Conservation (phyloP, 2,113 vertebrate species). For the Calonectris borealis region DNA sequence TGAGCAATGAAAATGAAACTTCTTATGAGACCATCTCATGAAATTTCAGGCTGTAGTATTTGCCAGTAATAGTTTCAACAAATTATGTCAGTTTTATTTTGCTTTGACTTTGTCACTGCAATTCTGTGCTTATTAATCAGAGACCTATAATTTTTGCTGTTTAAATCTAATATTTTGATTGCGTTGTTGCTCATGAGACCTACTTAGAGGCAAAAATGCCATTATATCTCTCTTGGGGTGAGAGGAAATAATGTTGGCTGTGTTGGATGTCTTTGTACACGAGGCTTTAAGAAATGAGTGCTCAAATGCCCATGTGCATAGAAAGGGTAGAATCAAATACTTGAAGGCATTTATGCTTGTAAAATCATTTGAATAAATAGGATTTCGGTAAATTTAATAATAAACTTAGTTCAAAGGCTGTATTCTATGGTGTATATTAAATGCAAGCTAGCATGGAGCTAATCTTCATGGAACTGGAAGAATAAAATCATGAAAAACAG, state of each 20-base stretch:
- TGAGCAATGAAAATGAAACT: not conserved
- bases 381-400: not conserved
- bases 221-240: not conserved
- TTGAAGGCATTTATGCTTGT: not conserved
- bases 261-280: not conserved
- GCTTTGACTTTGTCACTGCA: not conserved
- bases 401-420: not conserved
- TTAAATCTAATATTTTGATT: conserved; percentile 17
- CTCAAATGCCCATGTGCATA: not conserved
- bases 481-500: not conserved
- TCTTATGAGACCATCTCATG: not conserved
- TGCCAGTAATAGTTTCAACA: not conserved
- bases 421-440: not conserved
- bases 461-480: not conserved
- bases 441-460: not conserved
- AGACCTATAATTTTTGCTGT: not conserved
- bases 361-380: not conserved
- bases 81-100: not conserved
- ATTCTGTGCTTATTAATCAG: not conserved
- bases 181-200: not conserved
- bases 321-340: not conserved
- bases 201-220: not conserved
- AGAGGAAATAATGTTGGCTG: not conserved
- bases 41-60: not conserved
- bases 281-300: not conserved